Base-by-base conservation (phyloP, 2,888 invertebrate genomes). In the Scaptodrosophila latifasciaeformis region DNA sequence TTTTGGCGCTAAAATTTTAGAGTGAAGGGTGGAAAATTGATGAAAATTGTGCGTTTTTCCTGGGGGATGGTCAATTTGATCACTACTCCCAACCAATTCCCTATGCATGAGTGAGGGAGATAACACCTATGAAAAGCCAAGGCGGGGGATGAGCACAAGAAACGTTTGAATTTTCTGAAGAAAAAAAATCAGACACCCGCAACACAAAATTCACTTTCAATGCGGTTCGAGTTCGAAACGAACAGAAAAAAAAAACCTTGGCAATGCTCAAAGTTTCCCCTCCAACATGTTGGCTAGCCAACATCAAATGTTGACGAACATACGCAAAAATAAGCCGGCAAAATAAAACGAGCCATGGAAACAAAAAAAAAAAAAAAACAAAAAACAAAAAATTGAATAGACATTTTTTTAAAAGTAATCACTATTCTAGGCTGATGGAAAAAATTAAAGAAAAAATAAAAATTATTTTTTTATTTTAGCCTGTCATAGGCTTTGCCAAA, bases 151-250 rank as follows among this genome's bases (percentile, higher is more conserved):
- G 9, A 27, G 5, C 5, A 9, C 27, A 27, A 27, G 27, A 27
- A 27, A 27, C 27, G 27, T 6, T 6, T 6, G 27, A 27, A 5
- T 27, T 27, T 27, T 5, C 27, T 27, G 5, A 9, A 6, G 5
- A 9, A 42, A 18, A 12, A n/a, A 40, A 44, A 40, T 40, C 13
- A 48, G 54, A 31, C 17, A 45, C 48, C 30, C 18, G 44, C 29
- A 15, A 45, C n/a, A n/a, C 42, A 24, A 68, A 68, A 75, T 77
- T 77, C 77, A 75, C 80, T 80, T 75, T 76, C 80, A 34, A 63
- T 69, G 75, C 61, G 37, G 61, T 21, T 78, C n/a, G n/a, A n/a
- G n/a, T n/a, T n/a, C 67, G 52, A 67, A 59, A 2, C 67, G 51
- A 70, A 58, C 55, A 7, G 1, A 35, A 24, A n/a, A n/a, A n/a